These are phyloP conservation scores for Ganaspis brasiliensis DNA, from an alignment of 2,888 invertebrate species.

Conservation along the genomic window DNA sequence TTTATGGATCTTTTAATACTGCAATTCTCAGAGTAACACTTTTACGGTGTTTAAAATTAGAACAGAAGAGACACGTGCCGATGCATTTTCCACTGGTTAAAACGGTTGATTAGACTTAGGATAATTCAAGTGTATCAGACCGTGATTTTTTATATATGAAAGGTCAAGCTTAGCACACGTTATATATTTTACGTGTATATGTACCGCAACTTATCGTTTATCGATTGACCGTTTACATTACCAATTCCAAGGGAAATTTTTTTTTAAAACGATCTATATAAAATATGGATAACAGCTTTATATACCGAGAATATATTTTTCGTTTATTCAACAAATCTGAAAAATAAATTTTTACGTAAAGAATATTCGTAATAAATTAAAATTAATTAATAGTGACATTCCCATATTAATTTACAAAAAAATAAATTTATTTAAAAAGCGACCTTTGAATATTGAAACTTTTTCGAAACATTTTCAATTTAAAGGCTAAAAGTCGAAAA, in stretches of 20 bases:
- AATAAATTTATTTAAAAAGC: not conserved
- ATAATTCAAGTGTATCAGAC: constrained; percentile 53
- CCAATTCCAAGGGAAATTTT: not conserved
- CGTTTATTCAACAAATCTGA: too few relatives aligned
- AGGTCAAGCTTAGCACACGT: constrained; percentile 56
- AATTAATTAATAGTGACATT: not conserved
- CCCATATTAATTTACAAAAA: not conserved
- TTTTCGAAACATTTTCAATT: not conserved
- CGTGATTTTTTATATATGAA: constrained; percentile 58
- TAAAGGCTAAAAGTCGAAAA: constrained; percentile 27
- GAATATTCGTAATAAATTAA: too few relatives aligned
- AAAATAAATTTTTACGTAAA: too few relatives aligned
- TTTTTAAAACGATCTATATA: constrained; percentile 9
- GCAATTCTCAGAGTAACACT: not conserved
- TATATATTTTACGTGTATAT: constrained; percentile 5
- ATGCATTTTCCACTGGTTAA: constrained; percentile 45
- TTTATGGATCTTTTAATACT: not conserved
- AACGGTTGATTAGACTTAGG: constrained; percentile 55
- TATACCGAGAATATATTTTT: too few relatives aligned
- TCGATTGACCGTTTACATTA: constrained; percentile 25
- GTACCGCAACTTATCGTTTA: constrained; percentile 46
- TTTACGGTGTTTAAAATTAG: constrained; percentile 6
- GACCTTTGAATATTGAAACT: not conserved
- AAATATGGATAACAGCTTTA: not conserved
- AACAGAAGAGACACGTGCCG: constrained; percentile 54